Conservation (phyloP, 2,797 vertebrate species). For the Menidia menidia region DNA sequence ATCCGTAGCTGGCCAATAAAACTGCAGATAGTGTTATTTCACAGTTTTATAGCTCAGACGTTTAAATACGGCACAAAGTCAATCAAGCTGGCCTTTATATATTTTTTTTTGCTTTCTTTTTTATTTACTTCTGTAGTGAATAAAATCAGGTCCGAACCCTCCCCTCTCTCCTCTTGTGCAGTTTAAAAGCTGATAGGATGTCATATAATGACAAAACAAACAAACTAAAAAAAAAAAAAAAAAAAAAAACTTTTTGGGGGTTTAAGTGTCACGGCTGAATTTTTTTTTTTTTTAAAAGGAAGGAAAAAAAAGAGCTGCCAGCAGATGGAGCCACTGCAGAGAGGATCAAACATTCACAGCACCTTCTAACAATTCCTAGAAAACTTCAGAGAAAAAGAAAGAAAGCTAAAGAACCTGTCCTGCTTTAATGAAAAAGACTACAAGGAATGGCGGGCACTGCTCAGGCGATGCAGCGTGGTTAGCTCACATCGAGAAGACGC, state of each 20-base stretch:
- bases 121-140: neutral
- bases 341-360: conserved; percentile 8
- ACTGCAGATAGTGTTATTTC: neutral
- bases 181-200: no score
- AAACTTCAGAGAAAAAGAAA: neutral
- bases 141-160: neutral
- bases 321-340: conserved; percentile 3
- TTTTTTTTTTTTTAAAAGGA: neutral
- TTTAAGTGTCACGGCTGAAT: neutral
- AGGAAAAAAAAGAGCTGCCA: neutral
- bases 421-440: neutral
- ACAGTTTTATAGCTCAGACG: no score
- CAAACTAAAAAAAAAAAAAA: no score
- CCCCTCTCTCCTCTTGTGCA: neutral
- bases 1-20: neutral
- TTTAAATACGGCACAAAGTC: conserved; percentile 2
- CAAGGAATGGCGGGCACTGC: neutral
- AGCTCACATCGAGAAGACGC: conserved; percentile 8
- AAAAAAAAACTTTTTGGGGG: neutral
- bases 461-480: neutral
- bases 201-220: no score
- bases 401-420: neutral
- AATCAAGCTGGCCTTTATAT: neutral
- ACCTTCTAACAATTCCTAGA: neutral
- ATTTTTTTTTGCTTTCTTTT: neutral